Base-by-base conservation (phyloP, 2,113 vertebrate species). In the Eulacestoma nigropectus region DNA sequence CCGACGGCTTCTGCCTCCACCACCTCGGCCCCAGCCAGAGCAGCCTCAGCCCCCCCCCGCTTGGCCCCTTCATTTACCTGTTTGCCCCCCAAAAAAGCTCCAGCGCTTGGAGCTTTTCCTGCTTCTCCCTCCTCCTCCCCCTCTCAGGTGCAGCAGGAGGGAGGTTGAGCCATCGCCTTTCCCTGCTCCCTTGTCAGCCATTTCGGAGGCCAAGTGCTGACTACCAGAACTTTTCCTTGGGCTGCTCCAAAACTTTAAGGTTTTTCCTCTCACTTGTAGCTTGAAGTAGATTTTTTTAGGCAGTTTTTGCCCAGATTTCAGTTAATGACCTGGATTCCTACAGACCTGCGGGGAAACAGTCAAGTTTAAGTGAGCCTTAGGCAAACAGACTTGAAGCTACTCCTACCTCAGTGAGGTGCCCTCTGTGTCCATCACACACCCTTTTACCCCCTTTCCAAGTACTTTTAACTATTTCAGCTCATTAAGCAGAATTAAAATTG, bases 1-100 rank as follows among this genome's bases (percentile, higher is more conserved):
- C 68, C 2, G 0, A 1, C 5, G 1, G 12, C 16, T 65, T 25
- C 25, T 3, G 0, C 3, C 50, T 23, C 5, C 62, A 5, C 30
- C n/a, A 5, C 30, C n/a, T 16, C 33, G 16, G 49, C 26, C 14
- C 7, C 4, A 20, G 23, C n/a, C 44, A 9, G 19, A 23, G 18
- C 79, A 33, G 30, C 1, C n/a, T 18, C 52, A 10, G 27, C 10
- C 46, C 25, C 11, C 22, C 4, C 1, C 5, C 9, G 9, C 17
- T 42, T 64, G 27, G 8, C 26, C 65, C 22, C 55, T 32, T 27
- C 6, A 10, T 25, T 47, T 7, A 22, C 42, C 72, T 6, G 4
- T 22, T 5, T 3, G 2, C 2, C 29, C 63, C 78, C 63, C 1
- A 0, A 49, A 32, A 33, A 8, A 1, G 9, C 15, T 8, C 29